Evolutionary conservation across 2,113 vertebrate genomes (phyloP), one percentile per base, ranked within the genome.

Genomic region (Proteles cristata): DNA sequence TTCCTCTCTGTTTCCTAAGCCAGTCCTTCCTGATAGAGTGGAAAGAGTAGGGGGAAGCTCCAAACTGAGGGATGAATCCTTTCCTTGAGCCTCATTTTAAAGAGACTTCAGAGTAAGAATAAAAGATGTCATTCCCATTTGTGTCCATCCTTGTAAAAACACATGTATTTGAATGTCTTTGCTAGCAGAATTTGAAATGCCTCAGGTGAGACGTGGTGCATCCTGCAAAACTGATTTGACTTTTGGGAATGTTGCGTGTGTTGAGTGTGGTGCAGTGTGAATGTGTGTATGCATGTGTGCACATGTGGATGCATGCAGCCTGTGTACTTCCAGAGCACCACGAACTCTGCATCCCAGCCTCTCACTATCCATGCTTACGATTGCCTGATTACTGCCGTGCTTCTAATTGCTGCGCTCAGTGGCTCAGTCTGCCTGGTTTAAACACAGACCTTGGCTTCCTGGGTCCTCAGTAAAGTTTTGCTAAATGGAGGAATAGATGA

Each of bases 1-100:
- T 73, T 87, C 77, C 58, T 86, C 53, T 93, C 83, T 93, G 35
- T 71, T 90, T 88, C 50, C 43, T 21, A 63, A 73, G 35, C 79
- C 61, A 28, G 21, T 39, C 74, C 21, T 69, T 89, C 21, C 39
- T 11, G 26, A 73, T 15, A 48, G 87, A 25, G 26, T 28, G 17
- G 25, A 83, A 43, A 28, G 55, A 16, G 7, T 31, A 43, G 3
- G 26, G 14, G 31, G 76, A 66, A 48, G 87, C 26, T 93, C 61
- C 73, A 87, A 45, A 45, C 58, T 25, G 19, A 12, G 43, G 23
- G 21, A 39, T n/a, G 48, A 87, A 43, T 80, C 63, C 50, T 43
- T 11, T 39, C 50, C 71, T 66, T 61, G 28, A 92, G 25, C 43
- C 25, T 90, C 35, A 61, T 92, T 88, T 88, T 23, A 43, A 1